These are phyloP conservation scores for Tauraco hartlaubi DNA, from an alignment of 2,797 vertebrate species.

Conservation along the genomic window DNA sequence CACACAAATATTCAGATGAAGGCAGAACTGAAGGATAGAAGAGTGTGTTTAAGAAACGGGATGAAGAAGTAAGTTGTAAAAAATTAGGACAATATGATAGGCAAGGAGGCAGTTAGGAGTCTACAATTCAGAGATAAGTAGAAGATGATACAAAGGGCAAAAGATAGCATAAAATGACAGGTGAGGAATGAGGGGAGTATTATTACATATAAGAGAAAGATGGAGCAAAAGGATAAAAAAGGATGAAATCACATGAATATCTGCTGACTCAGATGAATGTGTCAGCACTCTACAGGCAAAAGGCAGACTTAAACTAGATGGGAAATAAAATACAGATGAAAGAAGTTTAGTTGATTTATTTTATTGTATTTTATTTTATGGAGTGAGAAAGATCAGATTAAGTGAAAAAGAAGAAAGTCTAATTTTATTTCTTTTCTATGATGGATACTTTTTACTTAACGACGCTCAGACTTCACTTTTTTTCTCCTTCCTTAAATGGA, in stretches of 20 bases:
- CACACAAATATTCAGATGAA: conserved; percentile 28
- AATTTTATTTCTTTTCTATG: background rate
- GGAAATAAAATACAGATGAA: background rate
- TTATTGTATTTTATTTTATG: background rate
- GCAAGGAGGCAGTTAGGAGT: conserved; percentile 54
- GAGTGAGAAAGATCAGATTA: background rate
- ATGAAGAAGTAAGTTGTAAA: conserved; percentile 16
- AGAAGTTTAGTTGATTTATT: background rate
- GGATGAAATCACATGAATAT: conserved; percentile 6
- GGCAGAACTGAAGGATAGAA: conserved; percentile 39
- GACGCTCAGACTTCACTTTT: background rate
- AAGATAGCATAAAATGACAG: conserved; percentile 9
- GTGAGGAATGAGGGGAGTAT: conserved; percentile 27
- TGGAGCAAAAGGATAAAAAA: background rate
- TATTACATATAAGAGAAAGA: background rate
- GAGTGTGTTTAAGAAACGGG: background rate
- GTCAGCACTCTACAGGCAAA: background rate
- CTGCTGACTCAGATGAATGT: conserved; percentile 35
- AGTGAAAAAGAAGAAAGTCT: background rate
- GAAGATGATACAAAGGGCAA: conserved; percentile 17
- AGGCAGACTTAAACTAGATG: background rate
- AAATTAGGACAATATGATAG: conserved; percentile 58
- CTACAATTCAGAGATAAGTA: conserved; percentile 20
- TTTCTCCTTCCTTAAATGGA: background rate
- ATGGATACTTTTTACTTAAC: background rate